phyloP scores from a whole-genome alignment of 2,888 invertebrate species.

The Syrista parreyssii region DNA sequence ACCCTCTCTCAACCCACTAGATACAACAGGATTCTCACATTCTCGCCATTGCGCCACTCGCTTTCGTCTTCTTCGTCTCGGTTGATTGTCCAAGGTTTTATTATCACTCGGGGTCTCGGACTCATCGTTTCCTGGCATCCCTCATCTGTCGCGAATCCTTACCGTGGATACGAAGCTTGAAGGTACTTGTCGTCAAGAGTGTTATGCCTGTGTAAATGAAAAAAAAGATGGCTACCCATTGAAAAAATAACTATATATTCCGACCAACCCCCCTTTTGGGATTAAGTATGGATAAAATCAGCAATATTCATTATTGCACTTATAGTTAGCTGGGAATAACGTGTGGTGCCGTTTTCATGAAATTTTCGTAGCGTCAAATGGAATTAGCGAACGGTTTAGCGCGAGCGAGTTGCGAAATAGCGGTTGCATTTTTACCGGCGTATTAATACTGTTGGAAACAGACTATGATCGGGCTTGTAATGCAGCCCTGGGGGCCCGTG shows the following conservation, averaged over 20 bases:
- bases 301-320: neutral
- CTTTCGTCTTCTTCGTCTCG: constrained; percentile 39
- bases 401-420: constrained; percentile 45
- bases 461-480: constrained; percentile 61
- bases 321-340: neutral
- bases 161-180: neutral
- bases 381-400: constrained; percentile 55
- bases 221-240: neutral
- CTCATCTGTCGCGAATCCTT: constrained; percentile 2
- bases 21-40: constrained; percentile 6
- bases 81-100: constrained; percentile 59
- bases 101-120: constrained; percentile 52
- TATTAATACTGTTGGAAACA: constrained; percentile 59
- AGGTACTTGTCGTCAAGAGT: neutral
- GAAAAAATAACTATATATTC: neutral
- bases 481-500: constrained; percentile 61
- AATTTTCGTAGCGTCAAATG: constrained; percentile 40
- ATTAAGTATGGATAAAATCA: neutral
- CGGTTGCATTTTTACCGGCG: constrained; percentile 54
- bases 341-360: neutral
- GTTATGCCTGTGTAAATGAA: neutral
- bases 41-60: constrained; percentile 21
- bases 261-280: neutral
- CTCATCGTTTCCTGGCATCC: neutral
- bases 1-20: neutral